These are phyloP conservation scores for Tamias sibiricus DNA, from an alignment of 2,113 vertebrate species.

Conservation along the genomic window DNA sequence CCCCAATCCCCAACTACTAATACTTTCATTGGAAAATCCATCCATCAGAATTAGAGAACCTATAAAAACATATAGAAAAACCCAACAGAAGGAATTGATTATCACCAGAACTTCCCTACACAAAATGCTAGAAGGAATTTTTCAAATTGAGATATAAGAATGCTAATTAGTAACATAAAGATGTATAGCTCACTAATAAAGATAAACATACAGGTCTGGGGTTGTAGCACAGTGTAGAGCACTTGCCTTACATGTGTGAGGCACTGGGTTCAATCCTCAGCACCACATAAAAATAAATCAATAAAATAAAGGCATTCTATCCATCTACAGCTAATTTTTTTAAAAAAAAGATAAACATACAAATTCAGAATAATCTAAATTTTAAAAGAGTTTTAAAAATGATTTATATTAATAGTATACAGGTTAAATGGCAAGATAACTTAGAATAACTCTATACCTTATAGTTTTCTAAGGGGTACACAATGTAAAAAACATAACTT, in stretches of 20 bases:
- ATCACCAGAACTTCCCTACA: not conserved
- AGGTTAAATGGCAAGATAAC: not conserved
- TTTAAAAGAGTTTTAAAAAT: too few species aligned
- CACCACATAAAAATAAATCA: too few species aligned
- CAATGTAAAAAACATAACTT: too few species aligned
- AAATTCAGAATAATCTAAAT: not conserved
- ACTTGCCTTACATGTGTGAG: too few species aligned
- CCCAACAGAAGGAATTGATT: not conserved
- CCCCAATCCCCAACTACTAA: not conserved
- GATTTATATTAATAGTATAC: not conserved
- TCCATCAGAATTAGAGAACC: not conserved
- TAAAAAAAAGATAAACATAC: not conserved
- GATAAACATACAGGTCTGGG: not conserved
- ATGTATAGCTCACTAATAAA: not conserved
- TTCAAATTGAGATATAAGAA: not conserved
- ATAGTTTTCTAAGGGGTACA: not conserved
- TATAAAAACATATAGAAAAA: not conserved
- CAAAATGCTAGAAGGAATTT: not conserved
- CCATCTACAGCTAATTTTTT: too few species aligned
- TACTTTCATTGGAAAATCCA: not conserved
- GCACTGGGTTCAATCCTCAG: too few species aligned
- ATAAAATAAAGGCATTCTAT: too few species aligned
- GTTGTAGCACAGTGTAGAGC: too few species aligned
- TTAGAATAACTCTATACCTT: not conserved
- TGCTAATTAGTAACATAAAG: not conserved